Conservation (phyloP, 2,888 invertebrate genomes). For the Rhagophthalmus giganteus region DNA sequence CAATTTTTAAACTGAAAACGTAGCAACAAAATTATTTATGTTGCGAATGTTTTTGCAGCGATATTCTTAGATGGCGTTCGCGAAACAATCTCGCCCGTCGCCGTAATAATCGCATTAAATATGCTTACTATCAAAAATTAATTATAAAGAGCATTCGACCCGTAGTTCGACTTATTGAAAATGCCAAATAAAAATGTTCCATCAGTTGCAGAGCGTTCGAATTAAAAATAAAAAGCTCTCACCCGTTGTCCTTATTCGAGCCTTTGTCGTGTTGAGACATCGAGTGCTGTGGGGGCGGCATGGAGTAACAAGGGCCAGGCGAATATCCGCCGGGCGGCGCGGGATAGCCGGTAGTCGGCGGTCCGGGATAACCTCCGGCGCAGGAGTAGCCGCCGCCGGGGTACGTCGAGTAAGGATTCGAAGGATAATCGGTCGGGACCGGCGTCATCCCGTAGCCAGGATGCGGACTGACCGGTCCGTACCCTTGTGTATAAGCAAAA, state of each 20-base stretch:
- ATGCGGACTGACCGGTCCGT: conserved; percentile 82
- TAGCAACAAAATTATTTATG: too few relatives aligned
- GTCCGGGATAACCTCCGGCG: conserved; percentile 57
- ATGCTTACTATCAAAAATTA: too few relatives aligned
- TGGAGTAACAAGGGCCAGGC: conserved; percentile 75
- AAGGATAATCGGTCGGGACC: conserved; percentile 79
- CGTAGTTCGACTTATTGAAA: too few relatives aligned
- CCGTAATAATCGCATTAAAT: too few relatives aligned
- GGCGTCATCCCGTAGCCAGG: conserved; percentile 79
- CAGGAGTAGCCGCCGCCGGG: conserved; percentile 53
- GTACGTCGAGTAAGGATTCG: conserved; percentile 69
- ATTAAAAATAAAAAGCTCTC: conserved; percentile 50
- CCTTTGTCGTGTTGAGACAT: conserved; percentile 72
- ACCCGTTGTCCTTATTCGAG: conserved; percentile 71
- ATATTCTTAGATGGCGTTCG: too few relatives aligned
- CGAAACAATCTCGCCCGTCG: too few relatives aligned
- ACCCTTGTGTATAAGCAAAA: conserved; percentile 60
- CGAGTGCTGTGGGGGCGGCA: conserved; percentile 82
- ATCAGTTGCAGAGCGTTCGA: too few relatives aligned
- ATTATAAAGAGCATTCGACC: too few relatives aligned
- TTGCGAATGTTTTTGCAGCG: too few relatives aligned
- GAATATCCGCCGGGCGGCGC: conserved; percentile 63
- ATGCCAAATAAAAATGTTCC: too few relatives aligned
- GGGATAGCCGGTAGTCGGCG: conserved; percentile 63
- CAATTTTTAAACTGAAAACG: too few relatives aligned